phyloP scores from a whole-genome alignment of 2,113 vertebrate species.

The Brachypodius melanocephalos region DNA sequence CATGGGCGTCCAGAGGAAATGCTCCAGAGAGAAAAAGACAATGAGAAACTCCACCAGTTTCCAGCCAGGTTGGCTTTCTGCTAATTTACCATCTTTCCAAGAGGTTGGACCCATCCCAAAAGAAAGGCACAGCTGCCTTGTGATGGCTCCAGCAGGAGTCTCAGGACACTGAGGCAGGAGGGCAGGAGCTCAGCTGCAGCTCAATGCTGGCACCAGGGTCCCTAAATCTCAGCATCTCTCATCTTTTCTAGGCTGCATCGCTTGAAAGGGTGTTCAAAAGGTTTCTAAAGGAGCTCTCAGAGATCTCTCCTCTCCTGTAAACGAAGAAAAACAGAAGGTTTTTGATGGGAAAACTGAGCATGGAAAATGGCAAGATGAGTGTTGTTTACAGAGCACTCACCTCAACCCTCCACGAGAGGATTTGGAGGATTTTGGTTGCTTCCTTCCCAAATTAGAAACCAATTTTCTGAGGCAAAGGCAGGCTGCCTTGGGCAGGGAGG shows the following conservation, averaged over 20 bases:
- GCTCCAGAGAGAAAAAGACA: not conserved
- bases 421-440: conserved; percentile 10
- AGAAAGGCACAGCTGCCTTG: not conserved
- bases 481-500: not conserved
- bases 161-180: not conserved
- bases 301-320: not conserved
- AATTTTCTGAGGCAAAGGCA: conserved; percentile 8
- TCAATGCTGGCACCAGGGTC: accelerated
- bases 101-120: not conserved
- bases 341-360: not conserved
- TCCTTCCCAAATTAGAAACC: not conserved
- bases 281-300: not conserved
- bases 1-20: not conserved
- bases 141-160: not conserved
- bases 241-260: not conserved
- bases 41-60: not conserved
- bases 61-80: not conserved
- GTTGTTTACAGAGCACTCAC: not conserved
- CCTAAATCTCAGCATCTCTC: not conserved
- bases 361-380: not conserved
- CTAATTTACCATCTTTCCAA: not conserved
- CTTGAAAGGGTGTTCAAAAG: not conserved
- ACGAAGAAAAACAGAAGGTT: not conserved
- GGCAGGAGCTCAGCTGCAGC: not conserved
- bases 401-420: not conserved